phyloP scores from a whole-genome alignment of 2,888 invertebrate species.

The Yponomeuta cagnagella region DNA sequence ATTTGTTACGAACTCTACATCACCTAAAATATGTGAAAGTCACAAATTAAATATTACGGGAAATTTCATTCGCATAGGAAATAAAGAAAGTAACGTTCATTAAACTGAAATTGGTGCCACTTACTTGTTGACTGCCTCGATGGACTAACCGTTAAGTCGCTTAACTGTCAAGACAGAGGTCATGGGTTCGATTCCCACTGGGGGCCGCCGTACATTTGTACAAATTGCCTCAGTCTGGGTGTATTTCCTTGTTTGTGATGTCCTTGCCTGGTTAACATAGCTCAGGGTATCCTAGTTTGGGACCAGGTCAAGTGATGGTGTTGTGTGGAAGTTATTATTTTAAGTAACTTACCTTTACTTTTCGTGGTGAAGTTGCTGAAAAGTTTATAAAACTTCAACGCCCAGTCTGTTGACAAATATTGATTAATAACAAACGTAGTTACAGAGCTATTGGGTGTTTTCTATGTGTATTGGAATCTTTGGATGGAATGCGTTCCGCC shows the following conservation, averaged over 20 bases:
- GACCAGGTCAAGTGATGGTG: no score
- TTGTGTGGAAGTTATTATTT: no score
- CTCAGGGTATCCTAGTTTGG: no score
- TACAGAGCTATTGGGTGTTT: not conserved
- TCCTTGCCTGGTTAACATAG: no score
- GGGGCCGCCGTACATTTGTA: no score
- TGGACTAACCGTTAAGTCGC: no score
- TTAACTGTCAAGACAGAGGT: no score
- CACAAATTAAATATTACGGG: not conserved
- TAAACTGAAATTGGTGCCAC: not conserved
- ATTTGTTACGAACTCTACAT: not conserved
- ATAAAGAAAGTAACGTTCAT: not conserved
- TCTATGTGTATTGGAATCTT: conserved; percentile 33
- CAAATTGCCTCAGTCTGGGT: no score
- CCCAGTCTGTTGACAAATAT: not conserved
- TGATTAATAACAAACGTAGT: not conserved
- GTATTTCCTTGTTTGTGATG: no score
- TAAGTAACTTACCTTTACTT: not conserved
- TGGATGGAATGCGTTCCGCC: conserved; percentile 48
- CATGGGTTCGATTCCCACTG: no score
- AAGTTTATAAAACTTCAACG: not conserved
- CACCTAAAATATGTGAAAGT: not conserved
- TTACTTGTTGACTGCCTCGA: no score
- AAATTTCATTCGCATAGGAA: not conserved
- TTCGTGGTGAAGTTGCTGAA: not conserved